Evolutionary conservation across 2,113 vertebrate species (phyloP).

Genomic region (Dromiciops gliroides): DNA sequence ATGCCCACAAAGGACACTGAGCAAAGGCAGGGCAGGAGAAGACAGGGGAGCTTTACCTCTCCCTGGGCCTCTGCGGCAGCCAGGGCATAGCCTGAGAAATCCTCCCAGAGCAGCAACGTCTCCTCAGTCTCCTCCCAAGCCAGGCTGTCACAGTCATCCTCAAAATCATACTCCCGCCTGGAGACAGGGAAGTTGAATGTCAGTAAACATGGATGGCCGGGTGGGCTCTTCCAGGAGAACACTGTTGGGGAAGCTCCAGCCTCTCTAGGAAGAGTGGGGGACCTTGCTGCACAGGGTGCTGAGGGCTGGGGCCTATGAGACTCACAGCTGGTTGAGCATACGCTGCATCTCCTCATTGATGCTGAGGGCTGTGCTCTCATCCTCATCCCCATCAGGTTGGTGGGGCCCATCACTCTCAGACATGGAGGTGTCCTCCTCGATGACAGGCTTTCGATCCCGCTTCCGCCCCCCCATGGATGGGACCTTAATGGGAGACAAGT

Average conservation of each 20-base stretch:
- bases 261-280: neutral
- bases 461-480: conserved; percentile 87
- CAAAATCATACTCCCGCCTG: conserved; percentile 96
- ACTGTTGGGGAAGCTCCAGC: conserved; percentile 20
- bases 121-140: conserved; percentile 99
- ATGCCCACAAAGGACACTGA: neutral
- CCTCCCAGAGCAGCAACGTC: conserved; percentile 96
- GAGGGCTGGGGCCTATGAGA: conserved; percentile 43
- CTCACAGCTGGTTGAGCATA: conserved; percentile 98
- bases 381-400: conserved; percentile 84
- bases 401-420: conserved; percentile 84
- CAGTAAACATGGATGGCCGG: conserved; percentile 37
- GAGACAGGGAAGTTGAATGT: conserved; percentile 56
- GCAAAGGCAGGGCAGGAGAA: neutral
- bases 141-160: conserved; percentile 98
- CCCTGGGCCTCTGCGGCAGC: conserved; percentile 91
- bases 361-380: conserved; percentile 88
- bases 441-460: conserved; percentile 87
- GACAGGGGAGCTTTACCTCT: conserved; percentile 85
- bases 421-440: conserved; percentile 87
- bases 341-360: conserved; percentile 99
- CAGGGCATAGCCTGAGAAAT: conserved; percentile 95
- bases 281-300: neutral
- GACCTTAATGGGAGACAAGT: conserved; percentile 90
- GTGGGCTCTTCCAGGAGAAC: neutral